These are phyloP conservation scores for Ophthalmolycus amberensis DNA, from an alignment of 2,113 vertebrate species.

Conservation along the genomic window DNA sequence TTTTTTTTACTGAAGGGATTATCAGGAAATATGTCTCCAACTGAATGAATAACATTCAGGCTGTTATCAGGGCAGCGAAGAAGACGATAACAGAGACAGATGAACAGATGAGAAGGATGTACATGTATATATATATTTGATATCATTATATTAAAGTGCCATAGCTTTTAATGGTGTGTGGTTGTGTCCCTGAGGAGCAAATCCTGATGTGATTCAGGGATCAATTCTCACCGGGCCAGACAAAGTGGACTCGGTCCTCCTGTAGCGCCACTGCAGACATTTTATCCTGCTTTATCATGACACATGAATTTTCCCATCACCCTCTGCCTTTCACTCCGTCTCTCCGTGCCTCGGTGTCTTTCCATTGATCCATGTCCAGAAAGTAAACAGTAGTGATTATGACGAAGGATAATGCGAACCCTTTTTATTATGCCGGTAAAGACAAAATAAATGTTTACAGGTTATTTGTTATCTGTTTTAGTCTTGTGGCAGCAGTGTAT, in stretches of 20 bases:
- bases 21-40: constrained; percentile 38
- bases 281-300: constrained; percentile 37
- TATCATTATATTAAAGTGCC: constrained; percentile 6
- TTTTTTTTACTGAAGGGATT: constrained; percentile 42
- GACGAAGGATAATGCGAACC: not conserved
- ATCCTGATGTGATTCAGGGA: constrained; percentile 36
- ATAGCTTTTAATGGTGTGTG: constrained; percentile 2
- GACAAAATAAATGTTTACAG: not conserved
- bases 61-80: constrained; percentile 9
- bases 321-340: not conserved
- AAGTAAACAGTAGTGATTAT: not conserved
- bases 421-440: not conserved
- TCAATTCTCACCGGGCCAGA: constrained; percentile 27
- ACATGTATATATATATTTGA: not conserved
- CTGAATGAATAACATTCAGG: constrained; percentile 39
- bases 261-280: constrained; percentile 24
- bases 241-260: constrained; percentile 20
- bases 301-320: not conserved
- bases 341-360: not conserved
- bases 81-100: constrained; percentile 32
- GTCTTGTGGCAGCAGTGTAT: not conserved
- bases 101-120: constrained; percentile 31
- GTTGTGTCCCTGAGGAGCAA: constrained; percentile 10
- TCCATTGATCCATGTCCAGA: not conserved
- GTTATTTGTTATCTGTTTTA: not conserved